phyloP scores from a whole-genome alignment of 1,140 invertebrate species.

The Drosophila persimilis region DNA sequence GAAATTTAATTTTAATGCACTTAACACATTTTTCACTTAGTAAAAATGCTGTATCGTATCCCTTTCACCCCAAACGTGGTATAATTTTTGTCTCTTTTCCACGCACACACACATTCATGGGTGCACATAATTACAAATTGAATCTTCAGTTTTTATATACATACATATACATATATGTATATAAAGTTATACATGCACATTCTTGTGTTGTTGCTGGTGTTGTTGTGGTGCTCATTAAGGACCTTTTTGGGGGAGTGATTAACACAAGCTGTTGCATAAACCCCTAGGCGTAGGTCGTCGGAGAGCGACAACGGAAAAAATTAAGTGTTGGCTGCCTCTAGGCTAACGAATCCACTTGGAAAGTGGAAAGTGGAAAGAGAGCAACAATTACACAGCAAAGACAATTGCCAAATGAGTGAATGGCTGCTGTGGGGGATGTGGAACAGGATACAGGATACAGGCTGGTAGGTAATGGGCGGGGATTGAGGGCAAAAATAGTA shows the following conservation, averaged over 20 bases:
- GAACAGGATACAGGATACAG: too few relatives aligned
- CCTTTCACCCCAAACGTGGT: constrained; percentile 4
- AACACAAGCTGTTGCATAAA: constrained; percentile 70
- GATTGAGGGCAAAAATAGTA: constrained; percentile 6
- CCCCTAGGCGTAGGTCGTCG: constrained; percentile 31
- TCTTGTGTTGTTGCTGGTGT: constrained; percentile 12
- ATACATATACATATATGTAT: too few relatives aligned
- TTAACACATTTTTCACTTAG: constrained; percentile 74
- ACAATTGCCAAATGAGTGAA: constrained; percentile 41
- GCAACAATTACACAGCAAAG: constrained; percentile 44
- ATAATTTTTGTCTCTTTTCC: constrained; percentile 32
- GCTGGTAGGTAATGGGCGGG: too few relatives aligned
- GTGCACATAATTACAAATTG: constrained; percentile 70
- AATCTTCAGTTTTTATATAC: constrained; percentile 17
- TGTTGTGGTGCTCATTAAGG: constrained; percentile 69
- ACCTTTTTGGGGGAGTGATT: constrained; percentile 68
- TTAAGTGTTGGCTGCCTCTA: constrained; percentile 26
- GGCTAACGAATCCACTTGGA: constrained; percentile 35
- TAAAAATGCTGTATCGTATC: constrained; percentile 46
- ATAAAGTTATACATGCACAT: too few relatives aligned
- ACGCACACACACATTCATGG: constrained; percentile 22
- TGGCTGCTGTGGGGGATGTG: too few relatives aligned
- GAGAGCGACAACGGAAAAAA: constrained; percentile 29
- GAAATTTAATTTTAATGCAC: constrained; percentile 75
- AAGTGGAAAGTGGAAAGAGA: constrained; percentile 5